Evolutionary conservation across 2,113 vertebrate genomes (phyloP).

Genomic region (Gymnarchus niloticus): DNA sequence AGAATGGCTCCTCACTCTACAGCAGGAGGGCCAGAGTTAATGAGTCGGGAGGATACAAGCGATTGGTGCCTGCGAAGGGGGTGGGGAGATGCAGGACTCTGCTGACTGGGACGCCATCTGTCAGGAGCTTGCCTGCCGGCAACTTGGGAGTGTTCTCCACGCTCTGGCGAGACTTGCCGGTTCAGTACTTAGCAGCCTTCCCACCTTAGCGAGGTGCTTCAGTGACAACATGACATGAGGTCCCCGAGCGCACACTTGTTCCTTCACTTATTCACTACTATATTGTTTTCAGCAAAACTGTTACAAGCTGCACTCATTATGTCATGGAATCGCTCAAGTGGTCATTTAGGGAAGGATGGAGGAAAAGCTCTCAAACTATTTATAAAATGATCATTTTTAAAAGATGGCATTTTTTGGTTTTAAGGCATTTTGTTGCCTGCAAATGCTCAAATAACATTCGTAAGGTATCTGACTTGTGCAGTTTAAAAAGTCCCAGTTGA

Average conservation of each 20-base stretch:
- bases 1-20: background rate
- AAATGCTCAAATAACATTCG: no score
- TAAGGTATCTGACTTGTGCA: no score
- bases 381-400: no score
- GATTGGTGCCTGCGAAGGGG: background rate
- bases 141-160: background rate
- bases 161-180: background rate
- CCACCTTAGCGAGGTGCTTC: background rate
- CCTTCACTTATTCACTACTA: background rate
- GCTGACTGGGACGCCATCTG: conserved; percentile 12
- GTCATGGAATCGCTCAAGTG: background rate
- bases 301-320: background rate
- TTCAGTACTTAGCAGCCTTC: background rate
- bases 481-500: no score
- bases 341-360: background rate
- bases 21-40: background rate
- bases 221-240: background rate
- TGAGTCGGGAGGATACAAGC: background rate
- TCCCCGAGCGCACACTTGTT: background rate
- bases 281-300: background rate
- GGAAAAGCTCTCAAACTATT: background rate
- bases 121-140: background rate
- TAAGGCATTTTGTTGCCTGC: no score
- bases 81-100: background rate
- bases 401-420: no score